Base-by-base conservation (phyloP, 2,888 invertebrate species). In the Xanthostigma xanthostigma region DNA sequence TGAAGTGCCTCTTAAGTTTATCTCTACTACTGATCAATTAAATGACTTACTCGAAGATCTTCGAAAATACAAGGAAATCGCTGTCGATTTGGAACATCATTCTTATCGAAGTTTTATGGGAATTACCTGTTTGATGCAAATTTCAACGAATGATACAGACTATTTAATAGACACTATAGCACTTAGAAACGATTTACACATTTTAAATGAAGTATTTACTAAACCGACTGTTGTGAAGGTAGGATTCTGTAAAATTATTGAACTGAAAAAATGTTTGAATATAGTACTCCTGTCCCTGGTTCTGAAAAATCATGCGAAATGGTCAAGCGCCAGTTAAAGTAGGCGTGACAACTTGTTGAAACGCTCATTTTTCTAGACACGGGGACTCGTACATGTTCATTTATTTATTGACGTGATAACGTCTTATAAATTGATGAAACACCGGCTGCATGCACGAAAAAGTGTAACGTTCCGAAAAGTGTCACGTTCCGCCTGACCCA, bases 61-160 rank as follows among this genome's bases (percentile, higher is more conserved):
- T 50, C 69, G 71, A 40, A 66, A 67, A 1, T 77, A 79, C n/a
- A 66, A 69, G 2, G 86, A 86, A 62, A 75, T 97, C 46, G 92
- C 93, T 0, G 78, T 97, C 1, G 97, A 97, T 71, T 71, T 97
- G 45, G 89, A 89, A 72, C 93, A 95, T 66, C 95, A 98, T 65
- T 84, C 86, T 0, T 94, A 91, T 62, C 75, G 96, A 50, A 82
- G 86, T 1, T 98, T 87, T 64, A 85, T 87, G 71, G 98, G 97
- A 0, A 80, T 97, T 48, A 93, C 96, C 0, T 98, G 97, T 64
- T 72, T 98, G 2, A 81, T 98, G 67, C 97, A 98, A 71, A 86
- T 98, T 57, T 91, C 95, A 0, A 88, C 95, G 0, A 73, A 71
- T 8, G 70, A 74, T 12, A 69, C 71, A 2, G 97, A 98, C 68